Evolutionary conservation across 1,140 invertebrate species (phyloP).

Genomic region (Temnothorax curvispinosus): DNA sequence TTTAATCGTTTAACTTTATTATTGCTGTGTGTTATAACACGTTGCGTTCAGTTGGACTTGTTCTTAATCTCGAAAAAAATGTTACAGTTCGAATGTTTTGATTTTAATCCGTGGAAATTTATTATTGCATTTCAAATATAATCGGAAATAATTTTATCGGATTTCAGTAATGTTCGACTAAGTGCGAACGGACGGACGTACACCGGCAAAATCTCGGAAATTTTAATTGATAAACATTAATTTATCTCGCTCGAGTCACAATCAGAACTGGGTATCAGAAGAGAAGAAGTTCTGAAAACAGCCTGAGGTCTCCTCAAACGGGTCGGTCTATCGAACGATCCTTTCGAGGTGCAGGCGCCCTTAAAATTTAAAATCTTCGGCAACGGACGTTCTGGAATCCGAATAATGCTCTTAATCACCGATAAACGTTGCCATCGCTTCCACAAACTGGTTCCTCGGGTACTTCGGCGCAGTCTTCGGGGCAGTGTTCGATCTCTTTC

Average conservation of each 20-base stretch:
- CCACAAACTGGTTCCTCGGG: constrained; percentile 93
- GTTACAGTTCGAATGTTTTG: neutral
- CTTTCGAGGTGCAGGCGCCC: constrained; percentile 12
- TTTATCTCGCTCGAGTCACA: neutral
- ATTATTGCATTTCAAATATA: neutral
- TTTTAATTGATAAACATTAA: neutral
- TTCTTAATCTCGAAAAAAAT: neutral
- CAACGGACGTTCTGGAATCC: constrained; percentile 60
- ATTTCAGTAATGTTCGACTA: neutral
- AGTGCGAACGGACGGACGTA: neutral
- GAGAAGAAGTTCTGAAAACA: neutral
- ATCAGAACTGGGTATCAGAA: neutral
- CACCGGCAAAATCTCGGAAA: neutral
- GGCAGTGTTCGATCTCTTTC: constrained; percentile 90
- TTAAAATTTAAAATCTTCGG: constrained; percentile 63
- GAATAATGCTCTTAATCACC: constrained; percentile 84
- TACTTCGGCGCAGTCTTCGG: constrained; percentile 90
- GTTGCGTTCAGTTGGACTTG: neutral
- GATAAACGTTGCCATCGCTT: constrained; percentile 96
- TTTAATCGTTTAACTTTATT: neutral
- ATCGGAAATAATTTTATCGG: neutral
- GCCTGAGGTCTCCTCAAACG: neutral
- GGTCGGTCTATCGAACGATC: neutral
- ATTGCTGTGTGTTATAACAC: neutral
- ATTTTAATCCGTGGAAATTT: neutral